Base-by-base conservation (phyloP, 1,140 invertebrate species). In the Dinoponera quadriceps region DNA sequence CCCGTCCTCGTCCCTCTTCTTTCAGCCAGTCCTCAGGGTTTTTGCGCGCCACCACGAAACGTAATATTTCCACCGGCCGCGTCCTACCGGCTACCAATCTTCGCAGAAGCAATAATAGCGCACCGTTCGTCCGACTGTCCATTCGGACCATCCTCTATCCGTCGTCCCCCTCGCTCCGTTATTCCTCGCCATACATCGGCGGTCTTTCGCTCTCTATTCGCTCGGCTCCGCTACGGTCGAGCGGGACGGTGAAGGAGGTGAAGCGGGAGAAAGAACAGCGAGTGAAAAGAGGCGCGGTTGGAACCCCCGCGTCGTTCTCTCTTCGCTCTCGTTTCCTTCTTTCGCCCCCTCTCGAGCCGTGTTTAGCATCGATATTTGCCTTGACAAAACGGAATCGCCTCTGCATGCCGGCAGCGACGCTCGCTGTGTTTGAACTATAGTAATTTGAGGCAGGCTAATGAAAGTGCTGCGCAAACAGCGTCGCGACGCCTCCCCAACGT, bases 381-480 rank as follows among this genome's bases (percentile, higher is more conserved):
- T 90, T 91, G 85, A 91, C 90, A 90, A 91, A 93, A 93, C 92
- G 90, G 87, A 91, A 93, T 93, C 90, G 92, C 90, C 89, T 90
- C 87, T 77, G 88, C 82, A 77, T 77, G 69, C 55, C 72, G 62
- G 60, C 84, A 82, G 62, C 86, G 69, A 88, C 87, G 88, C 88
- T 86, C 63, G 82, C 89, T 91, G 88, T 93, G 90, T 93, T 94
- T 94, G 93, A 93, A 93, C 91, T 92, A 92, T 92, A 93, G 92
- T 93, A 93, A 94, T 94, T 93, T 93, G 92, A 93, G 92, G 91
- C 91, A 91, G 90, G 92, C 93, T 94, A 93, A 94, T 94, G 92
- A 94, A 94, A 93, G 93, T 93, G 91, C 93, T 91, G 89, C 91
- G 91, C 91, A 93, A 94, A 93, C 91, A 94, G 88, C 88, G 91